Evolutionary conservation across 2,888 invertebrate species (phyloP).

Genomic region (Spisula solida): DNA sequence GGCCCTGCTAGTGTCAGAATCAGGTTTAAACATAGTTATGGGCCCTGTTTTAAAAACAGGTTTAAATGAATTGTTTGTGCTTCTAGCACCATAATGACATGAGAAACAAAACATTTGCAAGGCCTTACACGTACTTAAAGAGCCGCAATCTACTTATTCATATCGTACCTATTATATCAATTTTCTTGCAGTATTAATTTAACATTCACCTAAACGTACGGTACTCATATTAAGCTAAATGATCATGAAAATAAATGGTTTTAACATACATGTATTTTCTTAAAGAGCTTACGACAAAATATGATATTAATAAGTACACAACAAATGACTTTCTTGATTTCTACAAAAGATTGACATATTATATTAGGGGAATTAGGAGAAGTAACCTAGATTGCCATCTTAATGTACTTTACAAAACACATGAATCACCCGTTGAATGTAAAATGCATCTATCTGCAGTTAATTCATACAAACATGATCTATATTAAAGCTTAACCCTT

Average conservation of each 20-base stretch:
- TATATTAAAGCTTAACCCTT: background rate
- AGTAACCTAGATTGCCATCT: background rate
- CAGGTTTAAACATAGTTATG: too few species aligned
- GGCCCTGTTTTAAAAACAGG: too few species aligned
- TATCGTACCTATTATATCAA: background rate
- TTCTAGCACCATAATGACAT: too few species aligned
- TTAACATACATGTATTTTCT: background rate
- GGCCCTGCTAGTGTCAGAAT: too few species aligned
- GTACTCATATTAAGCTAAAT: background rate
- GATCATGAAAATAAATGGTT: background rate
- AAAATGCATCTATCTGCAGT: too few species aligned
- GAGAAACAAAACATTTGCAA: too few species aligned
- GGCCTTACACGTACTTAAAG: background rate
- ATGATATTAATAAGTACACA: background rate
- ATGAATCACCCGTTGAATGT: too few species aligned
- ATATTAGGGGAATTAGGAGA: background rate
- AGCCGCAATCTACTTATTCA: background rate
- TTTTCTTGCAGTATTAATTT: background rate
- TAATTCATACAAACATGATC: too few species aligned
- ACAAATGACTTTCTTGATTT: constrained; percentile 4
- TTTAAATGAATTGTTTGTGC: too few species aligned
- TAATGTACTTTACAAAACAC: background rate
- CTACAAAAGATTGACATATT: too few species aligned
- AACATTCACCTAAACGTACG: background rate
- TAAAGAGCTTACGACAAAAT: background rate